Evolutionary conservation across 2,113 vertebrate species (phyloP).

Genomic region (Rhea pennata): DNA sequence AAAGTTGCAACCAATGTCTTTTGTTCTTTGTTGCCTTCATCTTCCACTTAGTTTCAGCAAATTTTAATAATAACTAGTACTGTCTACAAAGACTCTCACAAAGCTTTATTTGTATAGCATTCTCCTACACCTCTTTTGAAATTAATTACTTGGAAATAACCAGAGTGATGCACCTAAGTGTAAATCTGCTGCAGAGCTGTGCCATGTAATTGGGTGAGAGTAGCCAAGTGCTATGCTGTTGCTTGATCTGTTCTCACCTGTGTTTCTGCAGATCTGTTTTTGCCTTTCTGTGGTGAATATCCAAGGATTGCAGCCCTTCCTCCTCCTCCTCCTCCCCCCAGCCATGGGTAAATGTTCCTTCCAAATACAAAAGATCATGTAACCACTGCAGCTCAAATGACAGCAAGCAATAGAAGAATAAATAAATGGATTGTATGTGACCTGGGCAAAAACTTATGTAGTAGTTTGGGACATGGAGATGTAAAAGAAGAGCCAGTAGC

Average conservation of each 20-base stretch:
- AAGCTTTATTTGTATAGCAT: background rate
- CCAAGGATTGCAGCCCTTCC: background rate
- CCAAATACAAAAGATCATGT: background rate
- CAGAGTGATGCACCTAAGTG: background rate
- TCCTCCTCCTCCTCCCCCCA: too few species aligned
- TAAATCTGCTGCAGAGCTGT: background rate
- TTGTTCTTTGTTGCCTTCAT: background rate
- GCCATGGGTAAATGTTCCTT: background rate
- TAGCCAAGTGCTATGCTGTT: background rate
- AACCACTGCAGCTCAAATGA: background rate
- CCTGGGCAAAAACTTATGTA: background rate
- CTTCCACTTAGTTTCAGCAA: background rate
- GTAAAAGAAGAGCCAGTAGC: background rate
- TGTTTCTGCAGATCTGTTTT: background rate
- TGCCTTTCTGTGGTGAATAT: background rate
- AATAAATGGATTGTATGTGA: background rate
- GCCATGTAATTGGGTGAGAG: background rate
- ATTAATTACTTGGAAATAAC: background rate
- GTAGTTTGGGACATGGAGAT: background rate
- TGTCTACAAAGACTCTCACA: background rate
- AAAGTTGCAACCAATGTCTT: background rate
- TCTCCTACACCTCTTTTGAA: background rate
- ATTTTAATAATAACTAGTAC: background rate
- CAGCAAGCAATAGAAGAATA: background rate
- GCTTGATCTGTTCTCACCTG: background rate